Conservation (phyloP, 2,888 invertebrate genomes). For the Liopterus haemorrhoidalis region DNA sequence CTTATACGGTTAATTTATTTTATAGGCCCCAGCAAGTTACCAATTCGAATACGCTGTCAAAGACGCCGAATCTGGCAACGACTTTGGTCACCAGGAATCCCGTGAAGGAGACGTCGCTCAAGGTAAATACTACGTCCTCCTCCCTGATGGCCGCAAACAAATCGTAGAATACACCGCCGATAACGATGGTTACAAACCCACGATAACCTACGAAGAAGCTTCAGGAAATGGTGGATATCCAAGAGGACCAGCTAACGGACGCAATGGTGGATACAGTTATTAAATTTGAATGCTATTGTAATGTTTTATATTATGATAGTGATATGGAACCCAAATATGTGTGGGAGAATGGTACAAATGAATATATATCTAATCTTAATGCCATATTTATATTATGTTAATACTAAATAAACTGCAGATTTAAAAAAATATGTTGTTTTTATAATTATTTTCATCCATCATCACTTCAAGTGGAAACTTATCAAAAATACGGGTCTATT, state of each 20-base stretch:
- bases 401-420: too few species aligned
- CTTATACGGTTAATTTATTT: slow-evolving; percentile 20
- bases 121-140: slow-evolving; percentile 59
- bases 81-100: slow-evolving; percentile 61
- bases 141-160: slow-evolving; percentile 64
- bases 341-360: too few species aligned
- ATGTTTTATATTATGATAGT: too few species aligned
- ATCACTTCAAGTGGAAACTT: too few species aligned
- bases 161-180: slow-evolving; percentile 67
- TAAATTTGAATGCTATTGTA: slow-evolving; percentile 1
- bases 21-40: slow-evolving; percentile 62
- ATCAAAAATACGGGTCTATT: too few species aligned
- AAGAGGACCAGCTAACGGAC: slow-evolving; percentile 29
- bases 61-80: slow-evolving; percentile 58
- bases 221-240: slow-evolving; percentile 32
- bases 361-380: too few species aligned
- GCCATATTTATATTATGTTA: too few species aligned
- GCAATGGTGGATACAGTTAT: slow-evolving; percentile 24
- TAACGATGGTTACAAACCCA: slow-evolving; percentile 61
- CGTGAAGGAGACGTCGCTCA: slow-evolving; percentile 58
- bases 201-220: slow-evolving; percentile 59
- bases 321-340: too few species aligned
- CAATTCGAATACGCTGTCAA: slow-evolving; percentile 63
- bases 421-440: too few species aligned
- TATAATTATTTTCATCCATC: too few species aligned